phyloP scores from a whole-genome alignment of 2,797 vertebrate species.

The Sarcophilus harrisii region DNA sequence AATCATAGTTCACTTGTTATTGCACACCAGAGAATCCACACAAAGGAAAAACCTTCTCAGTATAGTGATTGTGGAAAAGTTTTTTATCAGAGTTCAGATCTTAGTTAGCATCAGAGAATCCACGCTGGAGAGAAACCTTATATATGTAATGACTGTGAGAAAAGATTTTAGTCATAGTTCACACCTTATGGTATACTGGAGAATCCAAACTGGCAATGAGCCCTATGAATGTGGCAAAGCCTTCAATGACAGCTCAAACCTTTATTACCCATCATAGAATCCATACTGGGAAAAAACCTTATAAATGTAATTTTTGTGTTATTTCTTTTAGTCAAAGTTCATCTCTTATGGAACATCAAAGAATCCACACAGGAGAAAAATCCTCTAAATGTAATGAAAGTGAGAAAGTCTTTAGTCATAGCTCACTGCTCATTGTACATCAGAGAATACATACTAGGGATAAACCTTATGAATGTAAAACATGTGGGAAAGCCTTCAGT shows the following conservation, averaged over 20 bases:
- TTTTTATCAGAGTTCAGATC: slow-evolving; percentile 76
- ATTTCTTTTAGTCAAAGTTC: slow-evolving; percentile 76
- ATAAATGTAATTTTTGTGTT: slow-evolving; percentile 71
- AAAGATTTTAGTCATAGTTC: slow-evolving; percentile 77
- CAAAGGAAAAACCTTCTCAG: slow-evolving; percentile 72
- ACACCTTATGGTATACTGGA: slow-evolving; percentile 75
- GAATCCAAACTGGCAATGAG: slow-evolving; percentile 76
- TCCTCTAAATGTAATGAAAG: slow-evolving; percentile 67
- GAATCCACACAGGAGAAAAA: slow-evolving; percentile 74
- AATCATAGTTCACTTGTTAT: slow-evolving; percentile 67
- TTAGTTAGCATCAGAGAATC: slow-evolving; percentile 75
- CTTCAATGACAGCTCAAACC: slow-evolving; percentile 68
- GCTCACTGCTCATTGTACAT: slow-evolving; percentile 45
- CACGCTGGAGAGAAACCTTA: slow-evolving; percentile 79
- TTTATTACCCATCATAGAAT: slow-evolving; percentile 71
- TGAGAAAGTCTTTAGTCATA: slow-evolving; percentile 66
- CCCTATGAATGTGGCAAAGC: slow-evolving; percentile 78
- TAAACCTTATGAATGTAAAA: slow-evolving; percentile 44
- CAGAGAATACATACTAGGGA: slow-evolving; percentile 61
- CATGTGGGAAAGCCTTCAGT: too few species aligned
- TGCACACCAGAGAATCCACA: slow-evolving; percentile 74
- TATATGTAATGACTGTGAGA: slow-evolving; percentile 74
- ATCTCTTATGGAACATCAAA: slow-evolving; percentile 72
- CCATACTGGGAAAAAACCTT: slow-evolving; percentile 72
- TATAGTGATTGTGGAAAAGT: slow-evolving; percentile 73